Evolutionary conservation across 2,888 invertebrate genomes (phyloP).

Genomic region (Xanthorhoe designata): DNA sequence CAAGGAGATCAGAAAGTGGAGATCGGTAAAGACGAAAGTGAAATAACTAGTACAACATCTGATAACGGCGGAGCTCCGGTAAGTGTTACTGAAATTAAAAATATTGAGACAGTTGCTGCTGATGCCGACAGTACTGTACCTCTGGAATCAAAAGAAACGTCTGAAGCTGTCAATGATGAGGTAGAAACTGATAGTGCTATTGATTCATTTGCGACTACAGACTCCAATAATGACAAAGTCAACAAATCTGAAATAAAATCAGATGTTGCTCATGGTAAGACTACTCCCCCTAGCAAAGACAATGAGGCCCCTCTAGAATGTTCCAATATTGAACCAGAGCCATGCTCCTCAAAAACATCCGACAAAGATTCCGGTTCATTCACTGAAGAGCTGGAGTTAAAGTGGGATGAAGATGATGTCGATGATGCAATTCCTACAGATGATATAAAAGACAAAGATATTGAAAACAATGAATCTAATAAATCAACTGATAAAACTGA

Average conservation of each 20-base stretch:
- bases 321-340: neutral
- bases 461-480: neutral
- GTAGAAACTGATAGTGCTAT: neutral
- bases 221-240: too few relatives aligned
- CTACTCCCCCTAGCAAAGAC: neutral
- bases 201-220: neutral
- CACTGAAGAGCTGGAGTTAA: constrained; percentile 19
- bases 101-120: neutral
- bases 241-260: neutral
- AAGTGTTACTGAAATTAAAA: neutral
- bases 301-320: neutral
- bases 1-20: constrained; percentile 24
- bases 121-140: constrained; percentile 2
- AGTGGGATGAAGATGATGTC: constrained; percentile 32
- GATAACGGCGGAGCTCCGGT: constrained; percentile 11
- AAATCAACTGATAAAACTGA: neutral
- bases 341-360: neutral
- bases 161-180: neutral
- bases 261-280: neutral
- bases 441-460: neutral
- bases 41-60: constrained; percentile 16
- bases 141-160: neutral
- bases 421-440: constrained; percentile 6
- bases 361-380: constrained; percentile 16
- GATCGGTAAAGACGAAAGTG: constrained; percentile 27